Evolutionary conservation across 2,113 vertebrate genomes (phyloP), one percentile per base, ranked within the genome.

Genomic region (Excalfactoria chinensis): DNA sequence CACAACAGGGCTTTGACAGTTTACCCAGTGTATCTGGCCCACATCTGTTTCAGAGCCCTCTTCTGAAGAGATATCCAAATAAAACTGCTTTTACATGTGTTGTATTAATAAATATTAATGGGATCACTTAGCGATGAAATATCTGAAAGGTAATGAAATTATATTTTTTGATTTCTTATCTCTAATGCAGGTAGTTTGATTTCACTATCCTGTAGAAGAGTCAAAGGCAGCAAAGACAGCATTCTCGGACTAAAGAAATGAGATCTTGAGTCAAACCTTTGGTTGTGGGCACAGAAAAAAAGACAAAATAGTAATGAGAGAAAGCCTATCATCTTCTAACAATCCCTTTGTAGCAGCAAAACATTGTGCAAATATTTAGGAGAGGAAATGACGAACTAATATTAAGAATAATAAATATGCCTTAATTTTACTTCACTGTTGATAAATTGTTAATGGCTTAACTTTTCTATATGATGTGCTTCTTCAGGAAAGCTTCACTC

Each of bases 361-460:
- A 13, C 6, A 51, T 9, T 56, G 32, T 68, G 13, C 34, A 90
- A 89, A 79, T 89, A 89, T 73, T 92, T 41, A 34, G 71, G 8
- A 4, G 13, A 21, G 21, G 55, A 83, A 78, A 30, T 2, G 1
- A 49, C 66, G 84, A 75, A 84, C 63, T 67, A 32, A 59, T 82
- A 73, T 79, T 84, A 93, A 84, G 34, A 44, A 72, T 89, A 92
- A 90, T 92, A 93, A 92, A 93, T 94, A 70, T 35, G 18, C 71
- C 76, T 84, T 92, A 74, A 87, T 91, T 92, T 43, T n/a, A 68
- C 72, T 91, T 90, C 63, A 71, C 32, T 67, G 37, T 34, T 90
- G 68, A 87, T 92, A 87, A 93, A 96, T 94, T 91, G 85, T 83
- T 82, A 94, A 83, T 64, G 91, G 56, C 20, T 89, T 93, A 73